A percentile compares a stretch with the other conserved stretches of the same genome.
Evolutionary conservation across 1,140 invertebrate genomes (phyloP).

Genomic region (Teleopsis dalmanni): DNA sequence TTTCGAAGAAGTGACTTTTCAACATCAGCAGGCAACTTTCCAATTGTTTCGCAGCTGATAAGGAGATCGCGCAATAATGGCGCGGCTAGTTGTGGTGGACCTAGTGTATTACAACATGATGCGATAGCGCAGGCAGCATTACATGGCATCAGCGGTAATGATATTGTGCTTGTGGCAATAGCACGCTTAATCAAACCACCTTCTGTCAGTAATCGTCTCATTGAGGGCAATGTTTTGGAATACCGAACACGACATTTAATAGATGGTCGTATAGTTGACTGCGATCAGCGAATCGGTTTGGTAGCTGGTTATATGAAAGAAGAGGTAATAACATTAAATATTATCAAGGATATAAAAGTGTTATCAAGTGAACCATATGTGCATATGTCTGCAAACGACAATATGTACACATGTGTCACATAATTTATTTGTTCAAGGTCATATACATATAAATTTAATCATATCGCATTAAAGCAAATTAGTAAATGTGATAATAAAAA

Average conservation of each 20-base stretch:
- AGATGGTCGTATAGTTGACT: constrained; percentile 75
- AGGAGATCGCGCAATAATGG: constrained; percentile 44
- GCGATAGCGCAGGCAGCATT: constrained; percentile 39
- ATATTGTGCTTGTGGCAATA: constrained; percentile 59
- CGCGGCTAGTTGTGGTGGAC: constrained; percentile 29
- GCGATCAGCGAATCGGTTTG: constrained; percentile 76
- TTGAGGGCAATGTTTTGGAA: constrained; percentile 71
- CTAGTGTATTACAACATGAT: constrained; percentile 31
- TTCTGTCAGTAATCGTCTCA: constrained; percentile 56
- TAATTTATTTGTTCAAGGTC: no score
- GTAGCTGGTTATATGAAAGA: constrained; percentile 78
- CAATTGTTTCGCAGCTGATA: constrained; percentile 47
- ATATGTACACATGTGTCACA: no score
- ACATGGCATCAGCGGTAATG: constrained; percentile 49
- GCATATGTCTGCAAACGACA: no score
- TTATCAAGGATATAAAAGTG: no score
- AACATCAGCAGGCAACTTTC: constrained; percentile 32
- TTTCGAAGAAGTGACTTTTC: constrained; percentile 49
- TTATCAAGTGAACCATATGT: no score
- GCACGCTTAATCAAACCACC: constrained; percentile 57
- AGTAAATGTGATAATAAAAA: constrained; percentile 1
- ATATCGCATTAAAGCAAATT: neutral
- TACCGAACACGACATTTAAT: constrained; percentile 76
- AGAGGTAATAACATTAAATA: no score
- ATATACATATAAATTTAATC: no score